Evolutionary conservation across 2,797 vertebrate genomes (phyloP).

Genomic region (Oreortyx pictus): DNA sequence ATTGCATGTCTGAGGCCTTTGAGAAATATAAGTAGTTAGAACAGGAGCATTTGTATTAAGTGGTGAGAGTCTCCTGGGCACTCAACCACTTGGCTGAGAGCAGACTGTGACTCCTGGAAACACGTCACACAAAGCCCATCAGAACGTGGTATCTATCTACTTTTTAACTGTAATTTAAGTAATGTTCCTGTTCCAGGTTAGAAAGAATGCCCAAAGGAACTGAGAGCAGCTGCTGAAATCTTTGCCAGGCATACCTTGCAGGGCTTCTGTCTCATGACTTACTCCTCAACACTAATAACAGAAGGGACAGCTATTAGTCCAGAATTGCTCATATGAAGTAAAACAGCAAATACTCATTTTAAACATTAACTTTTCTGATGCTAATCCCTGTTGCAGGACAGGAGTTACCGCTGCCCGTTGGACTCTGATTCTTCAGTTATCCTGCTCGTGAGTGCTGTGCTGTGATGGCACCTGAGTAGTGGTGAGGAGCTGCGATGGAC

Average conservation of each 20-base stretch:
- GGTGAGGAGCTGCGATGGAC: constrained; percentile 24
- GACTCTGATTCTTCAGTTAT: background rate
- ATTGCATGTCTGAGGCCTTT: constrained; percentile 13
- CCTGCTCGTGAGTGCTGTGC: background rate
- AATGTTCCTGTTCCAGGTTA: background rate
- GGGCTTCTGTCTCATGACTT: background rate
- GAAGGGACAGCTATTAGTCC: constrained; percentile 47
- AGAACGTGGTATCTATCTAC: background rate
- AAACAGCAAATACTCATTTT: constrained; percentile 57
- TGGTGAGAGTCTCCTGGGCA: constrained; percentile 4
- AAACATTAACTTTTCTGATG: constrained; percentile 54
- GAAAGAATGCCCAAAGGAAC: background rate
- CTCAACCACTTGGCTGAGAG: constrained; percentile 27
- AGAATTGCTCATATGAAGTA: constrained; percentile 37
- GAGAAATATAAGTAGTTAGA: constrained; percentile 34
- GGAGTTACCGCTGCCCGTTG: constrained; percentile 7
- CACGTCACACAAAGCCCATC: background rate
- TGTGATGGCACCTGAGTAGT: background rate
- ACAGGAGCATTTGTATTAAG: constrained; percentile 40
- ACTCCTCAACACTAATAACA: background rate
- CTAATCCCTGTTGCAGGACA: constrained; percentile 30
- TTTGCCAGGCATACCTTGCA: background rate
- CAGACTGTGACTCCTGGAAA: constrained; percentile 29
- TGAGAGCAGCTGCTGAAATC: background rate
- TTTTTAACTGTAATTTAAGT: background rate